Base-by-base conservation (phyloP, 1,140 invertebrate genomes). In the Maconellicoccus hirsutus region DNA sequence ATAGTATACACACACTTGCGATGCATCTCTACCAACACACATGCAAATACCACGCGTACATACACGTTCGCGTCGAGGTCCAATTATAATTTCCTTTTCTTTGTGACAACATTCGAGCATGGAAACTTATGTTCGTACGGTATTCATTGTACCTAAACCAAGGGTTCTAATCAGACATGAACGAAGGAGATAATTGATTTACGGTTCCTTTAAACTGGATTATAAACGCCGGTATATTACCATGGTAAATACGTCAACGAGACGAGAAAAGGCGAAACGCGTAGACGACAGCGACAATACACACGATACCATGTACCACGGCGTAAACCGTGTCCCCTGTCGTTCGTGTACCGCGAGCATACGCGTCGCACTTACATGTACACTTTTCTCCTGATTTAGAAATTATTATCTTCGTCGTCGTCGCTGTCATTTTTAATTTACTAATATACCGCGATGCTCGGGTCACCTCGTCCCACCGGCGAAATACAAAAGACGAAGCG, bases 51-150 rank as follows among this genome's bases (percentile, higher is more conserved):
- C 12, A 33, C 29, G 3, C 29, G 29, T 6, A 33, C 29, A 33
- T 33, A 12, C 29, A 33, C 29, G 4, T 6, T 33, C 29, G 12
- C 29, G 29, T 6, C 29, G 3, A 33, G 29, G 42, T 52, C 42
- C 42, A 52, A 52, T 52, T 52, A 52, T 52, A 52, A 52, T 52
- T 52, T 52, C 42, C 42, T 52, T 52, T 52, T 52, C 42, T 52
- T 52, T 52, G 42, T 52, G 42, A 52, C 42, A 52, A 52, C 42
- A 33, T 33, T 3, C 42, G 42, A 8, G 6, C 42, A 16, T 52
- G 42, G n/a, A 52, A 52, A 52, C 12, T 52, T 14, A 52, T 52
- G 42, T 52, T 19, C n/a, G 42, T 52, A 16, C 6, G 2, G 16
- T 19, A 52, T 52, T 52, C 42, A 52, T 52, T 52, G 42, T 52